Percentiles rank a stretch among this genome's conserved stretches.
phyloP scores from a whole-genome alignment of 2,797 vertebrate species.

The Balearica regulorum region DNA sequence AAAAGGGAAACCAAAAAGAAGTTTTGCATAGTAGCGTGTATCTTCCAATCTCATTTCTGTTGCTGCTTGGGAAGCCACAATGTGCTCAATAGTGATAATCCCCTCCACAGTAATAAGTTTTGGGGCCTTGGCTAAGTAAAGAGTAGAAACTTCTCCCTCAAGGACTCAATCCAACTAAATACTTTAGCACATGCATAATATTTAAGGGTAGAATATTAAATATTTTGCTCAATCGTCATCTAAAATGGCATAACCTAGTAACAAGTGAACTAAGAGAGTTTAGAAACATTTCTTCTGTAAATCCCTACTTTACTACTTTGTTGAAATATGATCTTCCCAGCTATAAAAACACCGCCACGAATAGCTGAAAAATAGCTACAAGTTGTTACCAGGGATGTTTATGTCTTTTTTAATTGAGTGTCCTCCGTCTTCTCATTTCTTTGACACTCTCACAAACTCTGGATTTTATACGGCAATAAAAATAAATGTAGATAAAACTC shows the following conservation, averaged over 20 bases:
- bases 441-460: not conserved
- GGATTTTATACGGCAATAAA: not conserved
- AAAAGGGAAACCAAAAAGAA: not conserved
- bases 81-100: not conserved
- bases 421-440: not conserved
- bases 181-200: not conserved
- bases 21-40: not conserved
- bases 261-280: not conserved
- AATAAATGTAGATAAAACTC: not conserved
- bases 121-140: not conserved
- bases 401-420: not conserved
- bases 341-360: not conserved
- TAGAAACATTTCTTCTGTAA: not conserved
- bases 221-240: not conserved
- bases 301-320: not conserved
- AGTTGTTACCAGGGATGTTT: not conserved
- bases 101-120: not conserved
- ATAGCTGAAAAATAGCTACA: not conserved
- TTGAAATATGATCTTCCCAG: not conserved
- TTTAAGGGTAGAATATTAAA: not conserved
- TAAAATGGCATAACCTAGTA: not conserved
- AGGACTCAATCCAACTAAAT: not conserved
- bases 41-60: not conserved
- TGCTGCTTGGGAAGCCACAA: not conserved
- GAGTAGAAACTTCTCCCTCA: not conserved